A percentile compares a stretch with the other conserved stretches of the same genome.
Evolutionary conservation across 2,888 invertebrate species (phyloP).

Genomic region (Galerucella pusilla): DNA sequence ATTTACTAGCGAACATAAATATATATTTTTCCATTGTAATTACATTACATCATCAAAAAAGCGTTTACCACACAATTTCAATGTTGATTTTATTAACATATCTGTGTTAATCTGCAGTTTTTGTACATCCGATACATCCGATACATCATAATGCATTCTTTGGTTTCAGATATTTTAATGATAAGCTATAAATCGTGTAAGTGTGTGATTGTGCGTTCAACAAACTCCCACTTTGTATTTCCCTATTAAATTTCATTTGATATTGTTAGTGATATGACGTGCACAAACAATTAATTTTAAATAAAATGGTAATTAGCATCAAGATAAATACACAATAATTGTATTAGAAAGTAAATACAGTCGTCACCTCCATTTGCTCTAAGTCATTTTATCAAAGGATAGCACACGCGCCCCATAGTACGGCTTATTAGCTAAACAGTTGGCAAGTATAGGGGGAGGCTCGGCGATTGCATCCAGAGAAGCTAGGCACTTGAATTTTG

Average conservation of each 20-base stretch:
- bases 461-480: no score
- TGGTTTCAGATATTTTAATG: constrained; percentile 1
- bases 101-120: neutral
- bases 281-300: neutral
- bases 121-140: neutral
- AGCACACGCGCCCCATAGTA: no score
- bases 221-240: constrained; percentile 4
- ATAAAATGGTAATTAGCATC: neutral
- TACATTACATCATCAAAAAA: no score
- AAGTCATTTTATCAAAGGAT: no score
- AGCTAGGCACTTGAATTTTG: no score
- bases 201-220: neutral
- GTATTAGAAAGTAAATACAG: no score
- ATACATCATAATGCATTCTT: neutral
- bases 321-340: neutral
- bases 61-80: neutral
- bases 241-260: neutral
- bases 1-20: no score
- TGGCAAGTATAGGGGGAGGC: no score
- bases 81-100: neutral
- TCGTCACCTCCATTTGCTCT: no score
- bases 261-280: neutral
- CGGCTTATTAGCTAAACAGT: no score
- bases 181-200: neutral
- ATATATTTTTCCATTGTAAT: no score